These are phyloP conservation scores for Drosophila percnosoma DNA, from an alignment of 2,888 invertebrate genomes.

Conservation along the genomic window DNA sequence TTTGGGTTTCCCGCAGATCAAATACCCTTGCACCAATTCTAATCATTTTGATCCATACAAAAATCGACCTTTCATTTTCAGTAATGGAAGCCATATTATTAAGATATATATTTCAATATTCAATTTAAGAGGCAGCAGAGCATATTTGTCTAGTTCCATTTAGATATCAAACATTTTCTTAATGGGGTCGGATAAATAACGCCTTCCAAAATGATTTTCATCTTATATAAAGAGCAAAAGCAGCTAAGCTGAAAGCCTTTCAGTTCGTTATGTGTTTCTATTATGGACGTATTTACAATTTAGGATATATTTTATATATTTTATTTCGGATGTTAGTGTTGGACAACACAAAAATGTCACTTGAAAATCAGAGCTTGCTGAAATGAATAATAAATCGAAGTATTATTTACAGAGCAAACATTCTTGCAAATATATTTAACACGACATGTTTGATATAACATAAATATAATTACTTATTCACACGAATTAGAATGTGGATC, in stretches of 20 bases:
- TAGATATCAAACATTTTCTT: neutral
- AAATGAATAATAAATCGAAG: neutral
- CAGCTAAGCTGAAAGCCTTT: neutral
- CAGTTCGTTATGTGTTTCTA: neutral
- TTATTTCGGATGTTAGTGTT: neutral
- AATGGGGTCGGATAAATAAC: neutral
- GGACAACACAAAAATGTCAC: neutral
- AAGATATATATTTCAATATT: neutral
- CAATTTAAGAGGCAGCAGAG: neutral
- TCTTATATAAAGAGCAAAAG: too few species aligned
- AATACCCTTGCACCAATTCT: conserved; percentile 11
- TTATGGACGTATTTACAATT: too few species aligned
- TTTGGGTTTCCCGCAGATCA: neutral
- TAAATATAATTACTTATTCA: neutral
- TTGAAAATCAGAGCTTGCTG: neutral
- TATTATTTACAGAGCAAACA: neutral
- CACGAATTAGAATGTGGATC: neutral
- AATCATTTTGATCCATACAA: neutral
- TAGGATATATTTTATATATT: neutral
- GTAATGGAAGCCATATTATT: neutral
- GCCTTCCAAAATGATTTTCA: neutral
- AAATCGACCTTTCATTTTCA: neutral
- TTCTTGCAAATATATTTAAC: neutral
- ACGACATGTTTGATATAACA: neutral
- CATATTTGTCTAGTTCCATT: neutral